These are phyloP conservation scores for Scomber scombrus DNA, from an alignment of 2,113 vertebrate species.

Conservation along the genomic window DNA sequence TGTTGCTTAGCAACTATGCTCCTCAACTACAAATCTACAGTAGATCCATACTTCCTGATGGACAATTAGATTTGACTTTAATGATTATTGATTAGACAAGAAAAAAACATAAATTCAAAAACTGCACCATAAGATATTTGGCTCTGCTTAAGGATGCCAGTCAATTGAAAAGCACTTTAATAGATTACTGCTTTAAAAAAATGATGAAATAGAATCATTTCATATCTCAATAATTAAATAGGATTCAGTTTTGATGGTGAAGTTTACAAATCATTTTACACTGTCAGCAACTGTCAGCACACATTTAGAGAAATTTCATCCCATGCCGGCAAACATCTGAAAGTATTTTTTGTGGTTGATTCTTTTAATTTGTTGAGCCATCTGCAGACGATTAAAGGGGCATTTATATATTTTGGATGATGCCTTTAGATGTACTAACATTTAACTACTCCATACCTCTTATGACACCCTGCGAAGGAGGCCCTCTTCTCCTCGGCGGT, in stretches of 20 bases:
- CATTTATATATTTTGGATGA: neutral
- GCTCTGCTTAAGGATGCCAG: neutral
- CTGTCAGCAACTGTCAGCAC: neutral
- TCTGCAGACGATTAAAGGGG: neutral
- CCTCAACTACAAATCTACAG: conserved; percentile 1
- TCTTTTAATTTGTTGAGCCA: neutral
- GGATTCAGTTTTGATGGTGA: neutral
- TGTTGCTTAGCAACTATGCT: conserved; percentile 63
- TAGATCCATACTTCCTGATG: neutral
- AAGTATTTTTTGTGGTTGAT: neutral
- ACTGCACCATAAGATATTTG: neutral
- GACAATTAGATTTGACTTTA: conserved; percentile 1
- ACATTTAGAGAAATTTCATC: neutral
- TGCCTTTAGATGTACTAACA: neutral
- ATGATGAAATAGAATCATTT: conserved; percentile 7
- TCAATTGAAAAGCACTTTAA: neutral
- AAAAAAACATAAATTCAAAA: neutral
- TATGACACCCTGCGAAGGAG: conserved; percentile 83
- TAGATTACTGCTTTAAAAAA: neutral
- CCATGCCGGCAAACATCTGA: neutral
- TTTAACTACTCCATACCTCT: conserved; percentile 61
- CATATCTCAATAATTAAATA: neutral
- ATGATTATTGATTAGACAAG: conserved; percentile 8
- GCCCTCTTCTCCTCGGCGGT: conserved; percentile 91
- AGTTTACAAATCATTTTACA: neutral